phyloP scores from a whole-genome alignment of 2,113 vertebrate genomes.

The Neolamprologus ventralis region DNA sequence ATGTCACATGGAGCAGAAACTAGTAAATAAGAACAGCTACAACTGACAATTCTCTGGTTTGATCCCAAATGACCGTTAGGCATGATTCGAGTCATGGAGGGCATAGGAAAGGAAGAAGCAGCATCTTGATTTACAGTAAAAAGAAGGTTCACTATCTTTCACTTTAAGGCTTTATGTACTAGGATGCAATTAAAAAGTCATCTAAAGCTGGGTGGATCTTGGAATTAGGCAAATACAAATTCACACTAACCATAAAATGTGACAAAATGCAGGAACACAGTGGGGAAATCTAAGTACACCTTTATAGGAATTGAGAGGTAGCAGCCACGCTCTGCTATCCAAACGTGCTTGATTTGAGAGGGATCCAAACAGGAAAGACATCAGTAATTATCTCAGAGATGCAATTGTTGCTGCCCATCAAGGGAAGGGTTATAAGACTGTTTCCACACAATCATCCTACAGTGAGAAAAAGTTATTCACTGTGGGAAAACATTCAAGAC shows the following conservation, averaged over 20 bases:
- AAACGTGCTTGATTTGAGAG: accelerated
- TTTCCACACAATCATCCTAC: not conserved
- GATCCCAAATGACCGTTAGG: not conserved
- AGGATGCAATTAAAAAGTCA: accelerated
- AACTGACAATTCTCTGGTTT: not conserved
- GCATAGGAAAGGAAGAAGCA: not conserved
- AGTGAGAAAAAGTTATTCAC: not conserved
- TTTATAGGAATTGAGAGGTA: not conserved
- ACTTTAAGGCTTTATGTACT: not conserved
- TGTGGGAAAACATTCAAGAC: not conserved
- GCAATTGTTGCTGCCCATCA: not conserved
- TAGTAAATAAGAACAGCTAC: conserved; percentile 44
- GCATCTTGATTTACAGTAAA: not conserved
- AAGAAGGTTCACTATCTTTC: not conserved
- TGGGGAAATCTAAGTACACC: not conserved
- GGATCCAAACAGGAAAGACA: accelerated
- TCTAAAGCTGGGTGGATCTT: not conserved
- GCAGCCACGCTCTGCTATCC: not conserved
- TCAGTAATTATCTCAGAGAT: not conserved
- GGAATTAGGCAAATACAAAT: not conserved
- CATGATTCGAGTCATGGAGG: not conserved
- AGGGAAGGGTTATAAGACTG: not conserved
- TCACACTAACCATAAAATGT: not conserved
- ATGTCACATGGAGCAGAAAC: conserved; percentile 31
- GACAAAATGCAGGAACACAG: accelerated